A percentile compares a stretch with the other conserved stretches of the same genome.
phyloP scores from a whole-genome alignment of 2,888 invertebrate genomes.

The Augochlorella aurata region DNA sequence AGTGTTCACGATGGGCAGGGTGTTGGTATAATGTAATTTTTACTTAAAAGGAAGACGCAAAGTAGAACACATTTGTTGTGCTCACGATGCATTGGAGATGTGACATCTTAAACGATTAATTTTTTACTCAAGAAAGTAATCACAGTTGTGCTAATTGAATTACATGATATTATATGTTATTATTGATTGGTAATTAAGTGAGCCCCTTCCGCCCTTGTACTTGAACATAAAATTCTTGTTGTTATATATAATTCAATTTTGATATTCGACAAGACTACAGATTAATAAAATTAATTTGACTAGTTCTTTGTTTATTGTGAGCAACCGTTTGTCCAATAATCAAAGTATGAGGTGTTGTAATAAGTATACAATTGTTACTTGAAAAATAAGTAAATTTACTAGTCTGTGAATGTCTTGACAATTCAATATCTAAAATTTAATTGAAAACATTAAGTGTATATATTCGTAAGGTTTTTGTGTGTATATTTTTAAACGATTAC shows the following conservation, averaged over 20 bases:
- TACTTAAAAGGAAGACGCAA: constrained; percentile 30
- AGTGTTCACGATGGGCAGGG: constrained; percentile 47
- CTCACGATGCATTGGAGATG: constrained; percentile 27
- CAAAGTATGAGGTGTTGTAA: neutral
- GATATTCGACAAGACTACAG: neutral
- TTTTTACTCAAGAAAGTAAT: neutral
- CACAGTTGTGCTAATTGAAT: constrained; percentile 5
- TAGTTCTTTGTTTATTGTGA: neutral
- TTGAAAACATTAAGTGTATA: neutral
- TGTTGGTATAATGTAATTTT: constrained; percentile 54
- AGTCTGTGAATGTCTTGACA: neutral
- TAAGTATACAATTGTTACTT: neutral
- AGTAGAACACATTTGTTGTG: constrained; percentile 40
- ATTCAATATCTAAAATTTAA: neutral
- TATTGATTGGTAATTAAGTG: neutral
- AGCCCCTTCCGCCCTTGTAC: constrained; percentile 3
- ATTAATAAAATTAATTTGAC: neutral
- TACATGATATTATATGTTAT: neutral
- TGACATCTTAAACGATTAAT: constrained; percentile 22
- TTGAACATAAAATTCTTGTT: neutral
- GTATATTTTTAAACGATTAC: neutral
- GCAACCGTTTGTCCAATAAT: neutral
- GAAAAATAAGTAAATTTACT: neutral
- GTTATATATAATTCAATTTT: neutral
- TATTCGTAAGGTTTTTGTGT: neutral